These are phyloP conservation scores for Stenodema calcarata DNA, from an alignment of 2,888 invertebrate genomes.

Conservation along the genomic window DNA sequence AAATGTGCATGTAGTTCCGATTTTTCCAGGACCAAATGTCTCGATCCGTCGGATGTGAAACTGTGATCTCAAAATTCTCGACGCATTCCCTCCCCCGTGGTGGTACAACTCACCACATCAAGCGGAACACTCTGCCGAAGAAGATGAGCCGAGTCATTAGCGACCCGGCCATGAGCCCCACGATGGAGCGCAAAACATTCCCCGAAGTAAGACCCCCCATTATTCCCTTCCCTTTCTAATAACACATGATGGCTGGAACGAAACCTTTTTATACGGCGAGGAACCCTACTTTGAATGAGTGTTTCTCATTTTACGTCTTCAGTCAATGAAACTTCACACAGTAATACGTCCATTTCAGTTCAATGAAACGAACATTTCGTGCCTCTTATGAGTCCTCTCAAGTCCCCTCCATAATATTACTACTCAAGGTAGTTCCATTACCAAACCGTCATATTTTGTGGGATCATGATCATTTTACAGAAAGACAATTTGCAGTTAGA, in stretches of 20 bases:
- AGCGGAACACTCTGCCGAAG: conserved; percentile 62
- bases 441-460: too few species aligned
- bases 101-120: conserved; percentile 61
- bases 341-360: not conserved
- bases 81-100: conserved; percentile 68
- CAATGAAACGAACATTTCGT: not conserved
- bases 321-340: not conserved
- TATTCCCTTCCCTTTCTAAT: not conserved
- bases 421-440: too few species aligned
- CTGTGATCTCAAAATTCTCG: conserved; percentile 63
- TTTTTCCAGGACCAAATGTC: conserved; percentile 46
- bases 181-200: conserved; percentile 68
- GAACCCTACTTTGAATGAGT: not conserved
- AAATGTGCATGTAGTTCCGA: not conserved
- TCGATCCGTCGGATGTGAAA: conserved; percentile 48
- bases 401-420: too few species aligned
- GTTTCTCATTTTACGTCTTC: not conserved
- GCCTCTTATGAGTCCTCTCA: too few species aligned
- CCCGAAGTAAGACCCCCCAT: conserved; percentile 41
- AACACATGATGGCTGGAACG: not conserved
- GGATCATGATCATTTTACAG: too few species aligned
- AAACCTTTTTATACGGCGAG: not conserved
- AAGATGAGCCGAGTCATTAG: conserved; percentile 68
- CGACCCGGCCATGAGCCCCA: conserved; percentile 67
- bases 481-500: too few species aligned